Evolutionary conservation across 2,113 vertebrate genomes (phyloP).

Genomic region (Carollia perspicillata): DNA sequence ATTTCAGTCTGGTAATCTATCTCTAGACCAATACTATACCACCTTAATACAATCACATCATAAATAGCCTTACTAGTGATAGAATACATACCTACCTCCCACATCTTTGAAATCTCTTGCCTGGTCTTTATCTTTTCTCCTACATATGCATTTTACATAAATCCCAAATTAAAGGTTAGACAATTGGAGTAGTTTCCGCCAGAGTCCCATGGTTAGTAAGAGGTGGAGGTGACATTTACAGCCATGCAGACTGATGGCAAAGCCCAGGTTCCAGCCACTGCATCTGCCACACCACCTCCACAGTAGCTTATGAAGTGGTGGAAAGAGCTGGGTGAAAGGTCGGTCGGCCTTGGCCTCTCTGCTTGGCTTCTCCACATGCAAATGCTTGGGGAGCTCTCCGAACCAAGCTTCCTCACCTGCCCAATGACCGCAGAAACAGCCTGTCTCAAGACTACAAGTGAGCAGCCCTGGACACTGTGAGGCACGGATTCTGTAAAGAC

Average conservation of each 20-base stretch:
- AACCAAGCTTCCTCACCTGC: neutral
- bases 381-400: neutral
- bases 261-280: neutral
- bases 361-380: neutral
- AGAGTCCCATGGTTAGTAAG: neutral
- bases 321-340: neutral
- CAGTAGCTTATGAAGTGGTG: neutral
- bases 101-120: neutral
- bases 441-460: neutral
- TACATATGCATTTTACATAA: neutral
- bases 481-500: neutral
- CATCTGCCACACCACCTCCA: neutral
- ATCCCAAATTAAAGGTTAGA: neutral
- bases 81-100: neutral
- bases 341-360: neutral
- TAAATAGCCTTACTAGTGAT: neutral
- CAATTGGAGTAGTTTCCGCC: neutral
- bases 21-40: neutral
- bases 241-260: neutral
- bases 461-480: neutral
- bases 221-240: neutral
- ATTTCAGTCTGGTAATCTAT: neutral
- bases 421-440: neutral
- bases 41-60: neutral
- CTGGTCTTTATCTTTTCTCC: neutral